Evolutionary conservation across 1,140 invertebrate species (phyloP).

Genomic region (Pseudomyrmex dendroicus): DNA sequence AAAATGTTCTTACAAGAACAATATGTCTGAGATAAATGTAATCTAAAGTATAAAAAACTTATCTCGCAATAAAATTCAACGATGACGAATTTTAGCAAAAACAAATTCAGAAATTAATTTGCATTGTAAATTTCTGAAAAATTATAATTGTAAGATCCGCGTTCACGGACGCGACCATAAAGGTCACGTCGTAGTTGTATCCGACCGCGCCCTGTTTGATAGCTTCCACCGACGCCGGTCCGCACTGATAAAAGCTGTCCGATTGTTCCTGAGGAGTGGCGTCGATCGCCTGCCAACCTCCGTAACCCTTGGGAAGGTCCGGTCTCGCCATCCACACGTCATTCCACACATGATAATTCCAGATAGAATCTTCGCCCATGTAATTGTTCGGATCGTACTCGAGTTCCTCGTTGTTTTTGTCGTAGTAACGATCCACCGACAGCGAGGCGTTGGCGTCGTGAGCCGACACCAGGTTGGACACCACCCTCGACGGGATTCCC

Average conservation of each 20-base stretch:
- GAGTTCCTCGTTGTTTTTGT: constrained; percentile 83
- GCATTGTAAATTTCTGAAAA: background rate
- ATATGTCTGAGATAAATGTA: too few relatives aligned
- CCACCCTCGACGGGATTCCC: constrained; percentile 87
- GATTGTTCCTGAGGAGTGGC: constrained; percentile 87
- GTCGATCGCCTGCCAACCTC: constrained; percentile 89
- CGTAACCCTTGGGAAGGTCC: constrained; percentile 86
- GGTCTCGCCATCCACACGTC: constrained; percentile 90
- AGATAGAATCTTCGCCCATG: constrained; percentile 79
- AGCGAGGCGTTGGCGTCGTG: constrained; percentile 88
- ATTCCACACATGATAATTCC: constrained; percentile 91
- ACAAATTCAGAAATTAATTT: constrained; percentile 4
- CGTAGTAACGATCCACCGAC: constrained; percentile 87
- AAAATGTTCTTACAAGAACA: background rate
- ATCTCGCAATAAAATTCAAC: background rate
- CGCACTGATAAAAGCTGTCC: constrained; percentile 87
- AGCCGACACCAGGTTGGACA: constrained; percentile 88
- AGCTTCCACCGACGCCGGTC: constrained; percentile 88
- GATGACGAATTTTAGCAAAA: background rate
- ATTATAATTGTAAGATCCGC: constrained; percentile 83
- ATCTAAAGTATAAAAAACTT: background rate
- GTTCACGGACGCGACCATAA: constrained; percentile 89
- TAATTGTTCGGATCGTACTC: constrained; percentile 78
- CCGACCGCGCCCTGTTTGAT: constrained; percentile 87
- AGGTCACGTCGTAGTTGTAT: constrained; percentile 87